These are phyloP conservation scores for Nasua narica DNA, from an alignment of 2,797 vertebrate species.

Conservation along the genomic window DNA sequence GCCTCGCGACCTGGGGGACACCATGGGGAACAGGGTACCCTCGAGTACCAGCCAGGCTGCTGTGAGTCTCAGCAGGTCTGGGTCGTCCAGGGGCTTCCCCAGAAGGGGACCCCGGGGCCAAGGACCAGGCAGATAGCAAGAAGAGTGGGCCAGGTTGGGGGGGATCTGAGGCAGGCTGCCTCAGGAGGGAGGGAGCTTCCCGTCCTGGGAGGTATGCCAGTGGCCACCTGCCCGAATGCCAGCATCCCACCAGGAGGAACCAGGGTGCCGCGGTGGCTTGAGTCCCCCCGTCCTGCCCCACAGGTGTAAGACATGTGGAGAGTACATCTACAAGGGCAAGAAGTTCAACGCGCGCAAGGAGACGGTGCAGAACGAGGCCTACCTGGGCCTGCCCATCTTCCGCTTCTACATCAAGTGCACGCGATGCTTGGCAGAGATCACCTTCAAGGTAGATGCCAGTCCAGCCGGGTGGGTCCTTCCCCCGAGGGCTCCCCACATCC, in stretches of 20 bases:
- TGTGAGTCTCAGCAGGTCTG: neutral
- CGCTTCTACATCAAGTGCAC: constrained; percentile 99
- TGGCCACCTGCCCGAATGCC: neutral
- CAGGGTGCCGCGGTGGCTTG: fast-evolving
- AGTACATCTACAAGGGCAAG: constrained; percentile 99
- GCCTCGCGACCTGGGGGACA: fast-evolving
- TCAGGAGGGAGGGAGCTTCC: neutral
- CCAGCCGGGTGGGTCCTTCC: fast-evolving
- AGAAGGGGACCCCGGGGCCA: fast-evolving
- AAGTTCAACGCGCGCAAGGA: constrained; percentile 98
- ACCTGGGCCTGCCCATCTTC: constrained; percentile 96
- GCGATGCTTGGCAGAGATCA: constrained; percentile 96
- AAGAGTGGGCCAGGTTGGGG: neutral
- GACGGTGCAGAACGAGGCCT: constrained; percentile 92
- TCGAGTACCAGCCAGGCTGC: no score
- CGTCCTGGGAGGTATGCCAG: neutral
- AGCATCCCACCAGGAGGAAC: fast-evolving
- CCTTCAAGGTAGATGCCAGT: constrained; percentile 90
- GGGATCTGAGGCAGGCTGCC: neutral
- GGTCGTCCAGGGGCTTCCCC: neutral
- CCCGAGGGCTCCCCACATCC: fast-evolving
- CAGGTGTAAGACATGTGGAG: constrained; percentile 97
- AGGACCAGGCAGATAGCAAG: neutral
- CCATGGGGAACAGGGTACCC: neutral
- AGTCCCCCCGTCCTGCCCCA: fast-evolving